A percentile compares a stretch with the other conserved stretches of the same genome.
Conservation (phyloP, 2,113 vertebrate species). For the Gobiocypris rarus region DNA sequence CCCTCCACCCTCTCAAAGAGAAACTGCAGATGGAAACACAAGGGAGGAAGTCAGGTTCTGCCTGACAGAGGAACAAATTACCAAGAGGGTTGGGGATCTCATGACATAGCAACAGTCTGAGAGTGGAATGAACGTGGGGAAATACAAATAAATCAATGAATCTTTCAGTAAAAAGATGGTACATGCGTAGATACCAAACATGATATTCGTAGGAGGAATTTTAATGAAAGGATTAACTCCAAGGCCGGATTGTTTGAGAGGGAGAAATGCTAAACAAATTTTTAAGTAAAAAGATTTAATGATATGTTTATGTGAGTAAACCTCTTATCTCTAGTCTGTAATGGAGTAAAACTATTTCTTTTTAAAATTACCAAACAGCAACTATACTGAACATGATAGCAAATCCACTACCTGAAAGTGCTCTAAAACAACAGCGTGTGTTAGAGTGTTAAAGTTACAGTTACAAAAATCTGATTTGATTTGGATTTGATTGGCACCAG, state of each 20-base stretch:
- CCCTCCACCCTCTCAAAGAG: constrained; percentile 93
- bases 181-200: background rate
- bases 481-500: background rate
- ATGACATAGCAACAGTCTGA: constrained; percentile 8
- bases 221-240: background rate
- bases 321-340: background rate
- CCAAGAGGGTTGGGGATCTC: background rate
- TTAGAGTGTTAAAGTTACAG: background rate
- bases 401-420: background rate
- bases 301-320: background rate
- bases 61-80: constrained; percentile 29
- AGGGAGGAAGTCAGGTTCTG: background rate
- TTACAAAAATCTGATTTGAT: background rate
- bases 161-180: constrained; percentile 11
- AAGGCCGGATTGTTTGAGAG: background rate
- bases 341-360: background rate
- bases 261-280: background rate
- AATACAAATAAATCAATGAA: background rate
- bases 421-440: background rate
- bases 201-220: background rate
- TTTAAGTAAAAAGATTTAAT: background rate
- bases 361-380: background rate
- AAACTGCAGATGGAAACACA: constrained; percentile 78
- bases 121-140: background rate
- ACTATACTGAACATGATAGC: background rate